These are phyloP conservation scores for Hypsopygia costalis DNA, from an alignment of 2,888 invertebrate species.

Conservation along the genomic window DNA sequence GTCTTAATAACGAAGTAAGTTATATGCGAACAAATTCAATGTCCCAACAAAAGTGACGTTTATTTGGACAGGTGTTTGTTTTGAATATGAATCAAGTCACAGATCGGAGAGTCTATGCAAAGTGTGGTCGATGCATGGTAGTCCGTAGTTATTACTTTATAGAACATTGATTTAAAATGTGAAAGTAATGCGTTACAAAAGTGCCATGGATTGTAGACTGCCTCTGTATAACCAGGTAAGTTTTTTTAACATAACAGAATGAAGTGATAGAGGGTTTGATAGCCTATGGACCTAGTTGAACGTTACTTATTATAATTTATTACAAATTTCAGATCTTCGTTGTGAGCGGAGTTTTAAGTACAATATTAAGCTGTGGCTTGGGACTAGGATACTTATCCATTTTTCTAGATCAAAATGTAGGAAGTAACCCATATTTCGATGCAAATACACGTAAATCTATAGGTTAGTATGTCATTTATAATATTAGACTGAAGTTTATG, in stretches of 20 bases:
- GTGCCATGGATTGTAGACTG: constrained; percentile 7
- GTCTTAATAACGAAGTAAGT: too few relatives aligned
- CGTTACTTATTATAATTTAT: too few relatives aligned
- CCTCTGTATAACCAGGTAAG: constrained; percentile 20
- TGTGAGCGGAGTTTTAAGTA: constrained; percentile 21
- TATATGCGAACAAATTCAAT: too few relatives aligned
- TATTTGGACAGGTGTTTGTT: constrained; percentile 9
- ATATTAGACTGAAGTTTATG: too few relatives aligned
- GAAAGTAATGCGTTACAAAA: background rate
- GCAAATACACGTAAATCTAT: constrained; percentile 4
- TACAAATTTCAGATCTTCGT: constrained; percentile 26
- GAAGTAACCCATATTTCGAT: constrained; percentile 3
- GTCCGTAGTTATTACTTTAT: background rate
- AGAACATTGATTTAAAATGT: constrained; percentile 3
- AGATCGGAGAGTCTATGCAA: background rate
- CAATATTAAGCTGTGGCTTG: constrained; percentile 26
- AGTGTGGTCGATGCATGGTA: background rate
- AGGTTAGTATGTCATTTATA: background rate
- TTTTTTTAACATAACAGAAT: background rate
- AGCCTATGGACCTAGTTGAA: too few relatives aligned
- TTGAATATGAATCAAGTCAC: too few relatives aligned
- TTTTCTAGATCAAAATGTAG: constrained; percentile 10
- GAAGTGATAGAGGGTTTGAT: too few relatives aligned
- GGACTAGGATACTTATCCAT: constrained; percentile 22
- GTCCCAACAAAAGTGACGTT: constrained; percentile 3